These are phyloP conservation scores for Alcis repandata DNA, from an alignment of 2,888 invertebrate genomes.

Conservation along the genomic window DNA sequence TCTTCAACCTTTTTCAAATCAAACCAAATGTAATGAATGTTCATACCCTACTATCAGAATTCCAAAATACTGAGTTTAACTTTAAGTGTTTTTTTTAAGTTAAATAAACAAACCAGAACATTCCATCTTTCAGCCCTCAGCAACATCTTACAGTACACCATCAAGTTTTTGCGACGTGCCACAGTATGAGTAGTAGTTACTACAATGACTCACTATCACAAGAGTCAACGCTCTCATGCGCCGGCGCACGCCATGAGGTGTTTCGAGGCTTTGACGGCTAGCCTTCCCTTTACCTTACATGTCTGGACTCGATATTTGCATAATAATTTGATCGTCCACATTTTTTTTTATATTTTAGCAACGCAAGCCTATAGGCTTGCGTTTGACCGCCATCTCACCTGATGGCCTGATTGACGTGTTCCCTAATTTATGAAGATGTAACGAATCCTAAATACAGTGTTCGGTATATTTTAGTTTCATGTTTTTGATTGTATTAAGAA, in stretches of 20 bases:
- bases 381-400: no score
- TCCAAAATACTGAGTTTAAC: no score
- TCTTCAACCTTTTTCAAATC: no score
- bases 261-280: slow-evolving; percentile 46
- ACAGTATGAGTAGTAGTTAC: slow-evolving; percentile 2
- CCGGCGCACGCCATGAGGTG: slow-evolving; percentile 51
- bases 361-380: no score
- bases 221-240: slow-evolving; percentile 67
- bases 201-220: slow-evolving; percentile 68
- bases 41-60: no score
- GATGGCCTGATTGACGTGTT: slow-evolving; percentile 44
- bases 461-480: no score
- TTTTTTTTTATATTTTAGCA: no score
- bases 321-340: slow-evolving; percentile 21
- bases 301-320: slow-evolving; percentile 17
- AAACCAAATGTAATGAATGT: no score
- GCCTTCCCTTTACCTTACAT: slow-evolving; percentile 19
- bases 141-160: slow-evolving; percentile 44
- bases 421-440: slow-evolving; percentile 18
- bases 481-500: neutral
- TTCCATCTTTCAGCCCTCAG: slow-evolving; percentile 15
- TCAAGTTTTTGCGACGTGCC: slow-evolving; percentile 59
- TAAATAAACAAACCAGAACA: no score
- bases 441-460: neutral
- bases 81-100: no score